Evolutionary conservation across 2,888 invertebrate genomes (phyloP), one percentile per base, ranked within the genome.

Genomic region (Bembecia ichneumoniformis): DNA sequence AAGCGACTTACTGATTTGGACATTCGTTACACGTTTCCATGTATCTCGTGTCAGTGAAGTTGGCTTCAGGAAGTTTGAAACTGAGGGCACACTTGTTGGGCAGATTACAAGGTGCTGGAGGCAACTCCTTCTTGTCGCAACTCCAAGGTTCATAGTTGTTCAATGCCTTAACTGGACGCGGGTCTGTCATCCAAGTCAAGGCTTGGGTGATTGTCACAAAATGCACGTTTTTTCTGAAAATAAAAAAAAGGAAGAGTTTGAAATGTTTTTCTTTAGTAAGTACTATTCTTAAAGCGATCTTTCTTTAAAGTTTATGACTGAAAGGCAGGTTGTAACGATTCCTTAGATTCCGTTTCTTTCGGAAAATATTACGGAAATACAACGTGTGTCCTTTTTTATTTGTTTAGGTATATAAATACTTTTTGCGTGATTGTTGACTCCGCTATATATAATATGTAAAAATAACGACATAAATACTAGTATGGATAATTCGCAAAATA

Each of bases 121-220:
- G 94, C 48, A 91, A 72, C 46, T 93, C 91, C 62, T 90, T 92
- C 64, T 91, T 92, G 59, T 90, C 90, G 68, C 96, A 96, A 46
- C 90, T 90, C 96, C 96, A 96, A 0, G 94, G 89, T 51, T 96
- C 96, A 66, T 91, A 95, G 66, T 90, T 91, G 62, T 73, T 87
- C 35, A 96, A 75, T 9, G 91, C 81, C 58, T 91, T 92, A 3
- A 89, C 72, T 1, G 93, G 88, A 65, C 92, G 92, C 0, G 96
- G 96, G 63, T 96, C 96, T 0, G 96, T 95, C 75, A 96, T 94
- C 94, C 96, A 97, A 43, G 94, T 94, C 51, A 97, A 78, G n/a
- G 94, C 93, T 87, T 96, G 96, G 0, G 96, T 96, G 34, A 92
- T 89, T 3, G 96, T 96, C 34, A 96, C 93, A 66, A 95, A 94